Percentiles rank a stretch among this genome's conserved stretches.
Conservation (phyloP, 2,888 invertebrate species). For the Agapostemon virescens region DNA sequence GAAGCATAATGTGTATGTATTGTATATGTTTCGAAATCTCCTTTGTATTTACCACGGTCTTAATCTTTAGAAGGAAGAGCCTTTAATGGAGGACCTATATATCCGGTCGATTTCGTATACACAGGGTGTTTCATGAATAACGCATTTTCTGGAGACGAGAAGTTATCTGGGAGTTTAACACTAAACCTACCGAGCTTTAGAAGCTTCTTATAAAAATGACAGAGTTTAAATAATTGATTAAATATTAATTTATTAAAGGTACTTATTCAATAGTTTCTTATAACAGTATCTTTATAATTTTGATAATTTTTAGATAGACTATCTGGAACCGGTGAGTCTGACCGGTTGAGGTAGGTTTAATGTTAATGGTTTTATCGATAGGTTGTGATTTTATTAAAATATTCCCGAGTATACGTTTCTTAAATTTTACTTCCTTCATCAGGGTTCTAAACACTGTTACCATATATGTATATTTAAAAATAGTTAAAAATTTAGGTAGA, state of each 20-base stretch:
- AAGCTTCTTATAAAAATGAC: no score
- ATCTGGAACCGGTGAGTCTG: no score
- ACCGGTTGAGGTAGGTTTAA: no score
- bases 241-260: no score
- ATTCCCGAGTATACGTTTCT: background rate
- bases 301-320: no score
- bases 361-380: background rate
- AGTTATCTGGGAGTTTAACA: no score
- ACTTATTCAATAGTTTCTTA: no score
- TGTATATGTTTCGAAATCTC: constrained; percentile 42
- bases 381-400: background rate
- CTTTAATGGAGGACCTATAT: constrained; percentile 5
- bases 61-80: constrained; percentile 37
- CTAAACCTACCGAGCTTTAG: no score
- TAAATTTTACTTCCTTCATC: background rate
- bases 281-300: no score
- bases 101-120: constrained; percentile 6
- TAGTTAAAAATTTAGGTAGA: no score
- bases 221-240: no score
- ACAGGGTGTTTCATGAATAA: constrained; percentile 49
- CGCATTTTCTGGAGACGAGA: constrained; percentile 33
- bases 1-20: constrained; percentile 37
- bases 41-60: constrained; percentile 43
- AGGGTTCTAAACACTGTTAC: background rate
- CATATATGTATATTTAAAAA: no score